Evolutionary conservation across 1,140 invertebrate genomes (phyloP).

Genomic region (Bombus turneri): DNA sequence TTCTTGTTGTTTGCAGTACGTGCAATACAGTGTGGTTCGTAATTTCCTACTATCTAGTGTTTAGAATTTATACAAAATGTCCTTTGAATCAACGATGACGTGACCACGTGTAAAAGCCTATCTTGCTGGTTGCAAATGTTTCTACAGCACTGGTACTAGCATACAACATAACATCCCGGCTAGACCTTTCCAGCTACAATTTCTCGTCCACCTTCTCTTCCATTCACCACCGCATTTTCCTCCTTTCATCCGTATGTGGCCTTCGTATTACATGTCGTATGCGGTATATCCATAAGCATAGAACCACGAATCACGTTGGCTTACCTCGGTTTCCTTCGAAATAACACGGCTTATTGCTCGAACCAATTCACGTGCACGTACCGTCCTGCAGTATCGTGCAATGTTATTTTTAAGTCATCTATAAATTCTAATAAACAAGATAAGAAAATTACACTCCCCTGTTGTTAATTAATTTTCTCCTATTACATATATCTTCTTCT

Average conservation of each 20-base stretch:
- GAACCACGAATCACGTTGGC: conserved; percentile 39
- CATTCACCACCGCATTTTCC: conserved; percentile 34
- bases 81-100: conserved; percentile 43
- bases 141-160: neutral
- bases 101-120: conserved; percentile 29
- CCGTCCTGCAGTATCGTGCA: no score
- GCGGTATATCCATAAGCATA: conserved; percentile 26
- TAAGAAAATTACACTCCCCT: neutral
- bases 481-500: neutral
- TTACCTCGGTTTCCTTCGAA: conserved; percentile 46
- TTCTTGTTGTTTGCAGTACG: neutral
- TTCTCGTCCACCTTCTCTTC: conserved; percentile 35
- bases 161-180: neutral
- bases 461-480: neutral
- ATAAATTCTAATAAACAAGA: neutral
- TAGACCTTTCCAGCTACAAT: conserved; percentile 26
- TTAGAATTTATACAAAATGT: conserved; percentile 46
- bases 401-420: neutral
- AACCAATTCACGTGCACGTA: conserved; percentile 10
- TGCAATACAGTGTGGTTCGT: neutral
- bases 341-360: conserved; percentile 41
- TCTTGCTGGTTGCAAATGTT: conserved; percentile 10
- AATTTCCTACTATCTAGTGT: conserved; percentile 43
- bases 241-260: conserved; percentile 36
- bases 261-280: conserved; percentile 34